Evolutionary conservation across 2,797 vertebrate genomes (phyloP).

Genomic region (Crax fasciolata): DNA sequence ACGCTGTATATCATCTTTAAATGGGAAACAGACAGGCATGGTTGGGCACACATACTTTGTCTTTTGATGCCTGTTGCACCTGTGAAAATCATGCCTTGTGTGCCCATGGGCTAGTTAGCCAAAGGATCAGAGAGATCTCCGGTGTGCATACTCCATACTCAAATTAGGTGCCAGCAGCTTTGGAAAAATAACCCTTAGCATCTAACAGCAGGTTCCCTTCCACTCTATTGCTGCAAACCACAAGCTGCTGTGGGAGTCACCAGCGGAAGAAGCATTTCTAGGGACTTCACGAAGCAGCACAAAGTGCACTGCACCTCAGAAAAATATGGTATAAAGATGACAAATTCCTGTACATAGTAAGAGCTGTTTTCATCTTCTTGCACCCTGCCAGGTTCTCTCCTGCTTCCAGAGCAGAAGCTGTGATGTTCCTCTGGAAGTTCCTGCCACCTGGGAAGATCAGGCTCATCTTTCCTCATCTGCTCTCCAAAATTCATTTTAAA

Average conservation of each 20-base stretch:
- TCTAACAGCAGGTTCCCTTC: conserved; percentile 37
- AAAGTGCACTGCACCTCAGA: not conserved
- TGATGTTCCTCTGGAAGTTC: not conserved
- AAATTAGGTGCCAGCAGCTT: conserved; percentile 46
- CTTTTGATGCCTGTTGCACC: conserved; percentile 2
- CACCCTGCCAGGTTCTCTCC: not conserved
- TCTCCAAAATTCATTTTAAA: conserved; percentile 20
- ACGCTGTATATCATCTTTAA: conserved; percentile 50
- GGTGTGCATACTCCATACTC: conserved; percentile 25
- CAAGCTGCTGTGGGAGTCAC: not conserved
- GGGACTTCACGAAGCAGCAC: not conserved
- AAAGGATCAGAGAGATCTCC: not conserved
- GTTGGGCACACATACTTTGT: not conserved
- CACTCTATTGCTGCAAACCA: not conserved
- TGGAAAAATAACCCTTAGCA: conserved; percentile 54
- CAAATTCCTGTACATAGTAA: not conserved
- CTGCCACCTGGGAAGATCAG: not conserved
- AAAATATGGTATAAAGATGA: not conserved
- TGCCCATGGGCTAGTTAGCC: conserved; percentile 3
- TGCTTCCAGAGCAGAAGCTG: not conserved
- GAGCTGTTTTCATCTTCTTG: not conserved
- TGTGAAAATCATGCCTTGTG: conserved; percentile 46
- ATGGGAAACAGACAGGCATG: not conserved
- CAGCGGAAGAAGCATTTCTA: not conserved
- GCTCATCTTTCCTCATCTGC: not conserved